Base-by-base conservation (phyloP, 2,113 vertebrate genomes). In the Plectropomus leopardus region DNA sequence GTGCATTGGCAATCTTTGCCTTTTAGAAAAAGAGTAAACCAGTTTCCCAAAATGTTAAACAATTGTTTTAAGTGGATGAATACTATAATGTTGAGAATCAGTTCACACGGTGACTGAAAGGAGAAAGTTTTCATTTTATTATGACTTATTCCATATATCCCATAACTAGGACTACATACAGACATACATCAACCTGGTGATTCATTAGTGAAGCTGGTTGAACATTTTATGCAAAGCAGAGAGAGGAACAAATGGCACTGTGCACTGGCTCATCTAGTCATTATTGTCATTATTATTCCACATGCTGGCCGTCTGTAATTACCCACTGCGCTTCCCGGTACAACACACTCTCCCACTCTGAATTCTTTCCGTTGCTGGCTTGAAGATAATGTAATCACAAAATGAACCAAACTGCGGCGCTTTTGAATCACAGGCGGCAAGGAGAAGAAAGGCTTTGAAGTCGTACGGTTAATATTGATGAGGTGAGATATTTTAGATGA, bases 201-300 rank as follows among this genome's bases (percentile, higher is more conserved):
- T 89, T 89, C 83, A 81, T 92, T 85, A 87, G 63, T 32, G 30
- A 70, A 77, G 63, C 80, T 70, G 80, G 53, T n/a, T 91, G 83
- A 85, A 48, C 66, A 76, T 67, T 89, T 89, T 87, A 80, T 86
- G 81, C 76, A 34, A 48, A 67, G 77, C 71, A 82, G 81, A 80
- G 55, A 85, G 78, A 84, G n/a, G 74, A 91, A 92, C 88, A 89
- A 91, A 89, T 72, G 81, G 51, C 47, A 48, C 44, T 45, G 71
- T 83, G 85, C 75, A 50, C 34, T 69, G 79, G 70, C 77, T 90
- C 84, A 64, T 84, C 83, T 78, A 70, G 83, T 82, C 76, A 83
- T 89, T 82, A 83, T 85, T 77, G 73, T 83, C 82, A 87, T 90
- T 86, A 84, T 87, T 84, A 85, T 88, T 89, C 72, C 77, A 75